phyloP scores from a whole-genome alignment of 2,797 vertebrate genomes.

The Octomys mimax region DNA sequence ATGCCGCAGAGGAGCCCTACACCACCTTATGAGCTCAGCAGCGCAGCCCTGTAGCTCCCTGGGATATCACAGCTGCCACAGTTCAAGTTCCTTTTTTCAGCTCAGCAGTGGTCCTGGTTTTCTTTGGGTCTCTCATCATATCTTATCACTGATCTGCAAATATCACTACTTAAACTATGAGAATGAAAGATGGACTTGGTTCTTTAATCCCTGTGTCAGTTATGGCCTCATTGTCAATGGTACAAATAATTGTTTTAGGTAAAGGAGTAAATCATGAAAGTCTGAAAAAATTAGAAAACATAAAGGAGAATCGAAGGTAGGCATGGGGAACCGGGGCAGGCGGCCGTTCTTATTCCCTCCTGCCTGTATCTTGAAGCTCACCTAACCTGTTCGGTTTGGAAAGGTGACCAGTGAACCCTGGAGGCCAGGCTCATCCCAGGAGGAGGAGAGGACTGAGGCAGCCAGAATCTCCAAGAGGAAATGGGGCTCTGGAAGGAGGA shows the following conservation, averaged over 20 bases:
- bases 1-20: not conserved
- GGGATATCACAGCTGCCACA: not conserved
- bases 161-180: constrained; percentile 31
- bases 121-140: not conserved
- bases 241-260: not conserved
- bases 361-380: constrained; percentile 57
- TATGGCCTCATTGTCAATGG: not conserved
- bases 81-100: not conserved
- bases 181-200: constrained; percentile 10
- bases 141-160: not conserved
- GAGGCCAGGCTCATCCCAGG: constrained; percentile 86
- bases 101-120: not conserved
- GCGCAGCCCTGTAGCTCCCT: not conserved
- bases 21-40: not conserved
- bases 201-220: not conserved
- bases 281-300: not conserved
- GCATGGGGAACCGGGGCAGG: not conserved
- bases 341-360: not conserved
- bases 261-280: constrained; percentile 12
- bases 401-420: constrained; percentile 90
- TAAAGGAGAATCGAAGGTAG: not conserved
- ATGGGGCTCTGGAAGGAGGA: constrained; percentile 90
- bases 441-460: constrained; percentile 88
- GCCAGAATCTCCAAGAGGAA: constrained; percentile 88
- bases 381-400: constrained; percentile 88